These are phyloP conservation scores for Jacana jacana DNA, from an alignment of 2,113 vertebrate genomes.

Conservation along the genomic window DNA sequence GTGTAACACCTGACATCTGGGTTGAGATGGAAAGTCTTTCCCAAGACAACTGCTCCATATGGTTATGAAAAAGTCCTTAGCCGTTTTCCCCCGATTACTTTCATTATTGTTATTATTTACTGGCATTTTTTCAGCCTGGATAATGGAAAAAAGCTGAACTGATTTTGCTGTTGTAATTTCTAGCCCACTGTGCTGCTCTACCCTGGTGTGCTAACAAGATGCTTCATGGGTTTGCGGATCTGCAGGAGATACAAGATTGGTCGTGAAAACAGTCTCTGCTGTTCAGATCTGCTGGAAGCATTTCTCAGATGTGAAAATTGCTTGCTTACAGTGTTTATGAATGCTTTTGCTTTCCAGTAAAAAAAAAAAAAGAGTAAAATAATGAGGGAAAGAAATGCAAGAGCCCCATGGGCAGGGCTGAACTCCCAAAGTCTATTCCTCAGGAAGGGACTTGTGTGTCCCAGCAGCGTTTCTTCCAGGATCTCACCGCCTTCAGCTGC, in stretches of 20 bases:
- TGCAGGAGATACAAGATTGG: fast-evolving
- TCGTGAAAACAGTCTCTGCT: background rate
- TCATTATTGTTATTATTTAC: background rate
- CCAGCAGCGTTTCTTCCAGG: background rate
- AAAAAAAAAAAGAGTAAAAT: no score
- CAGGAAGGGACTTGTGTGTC: fast-evolving
- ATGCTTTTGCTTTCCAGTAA: background rate
- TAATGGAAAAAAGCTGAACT: background rate
- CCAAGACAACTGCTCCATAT: background rate
- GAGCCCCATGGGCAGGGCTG: background rate
- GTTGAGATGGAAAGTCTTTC: background rate
- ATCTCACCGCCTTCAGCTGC: background rate
- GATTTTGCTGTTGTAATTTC: background rate
- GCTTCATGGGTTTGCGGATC: background rate
- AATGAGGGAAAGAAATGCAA: background rate
- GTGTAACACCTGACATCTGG: background rate
- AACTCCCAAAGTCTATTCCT: background rate
- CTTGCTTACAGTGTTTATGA: background rate
- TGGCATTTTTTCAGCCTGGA: background rate
- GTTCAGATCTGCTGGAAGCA: background rate
- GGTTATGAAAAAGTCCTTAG: background rate
- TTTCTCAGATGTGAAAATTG: background rate
- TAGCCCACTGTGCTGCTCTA: background rate
- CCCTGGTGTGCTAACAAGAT: background rate
- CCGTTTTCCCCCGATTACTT: background rate